Percentiles rank a stretch among this genome's conserved stretches.
These are phyloP conservation scores for Drosophila mojavensis DNA, from an alignment of 1,140 invertebrate species.

Conservation along the genomic window DNA sequence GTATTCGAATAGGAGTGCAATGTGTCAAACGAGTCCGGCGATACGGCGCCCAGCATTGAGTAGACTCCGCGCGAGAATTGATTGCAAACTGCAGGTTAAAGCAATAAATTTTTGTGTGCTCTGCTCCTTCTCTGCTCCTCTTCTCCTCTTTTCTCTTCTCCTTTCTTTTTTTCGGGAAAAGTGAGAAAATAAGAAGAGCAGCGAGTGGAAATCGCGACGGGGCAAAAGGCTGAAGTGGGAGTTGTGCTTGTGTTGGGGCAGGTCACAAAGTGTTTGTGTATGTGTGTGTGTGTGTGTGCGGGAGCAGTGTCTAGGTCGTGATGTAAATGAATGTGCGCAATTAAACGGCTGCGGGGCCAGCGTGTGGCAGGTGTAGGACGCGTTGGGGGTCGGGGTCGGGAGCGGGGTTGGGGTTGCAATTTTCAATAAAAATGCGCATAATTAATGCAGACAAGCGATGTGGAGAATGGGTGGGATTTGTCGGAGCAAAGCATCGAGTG, in stretches of 20 bases:
- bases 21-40: conserved; percentile 96
- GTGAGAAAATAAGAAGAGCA: conserved; percentile 20
- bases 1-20: conserved; percentile 97
- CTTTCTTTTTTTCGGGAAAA: conserved; percentile 79
- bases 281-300: conserved; percentile 6
- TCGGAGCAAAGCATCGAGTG: conserved; percentile 1
- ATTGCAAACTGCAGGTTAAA: conserved; percentile 90
- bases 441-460: conserved; percentile 53
- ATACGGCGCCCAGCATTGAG: conserved; percentile 95
- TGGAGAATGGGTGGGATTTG: not conserved
- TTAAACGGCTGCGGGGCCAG: conserved; percentile 55
- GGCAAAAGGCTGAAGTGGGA: conserved; percentile 17
- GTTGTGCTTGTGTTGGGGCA: conserved; percentile 10
- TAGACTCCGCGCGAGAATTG: conserved; percentile 95
- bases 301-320: conserved; percentile 65
- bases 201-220: conserved; percentile 14
- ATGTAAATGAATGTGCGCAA: conserved; percentile 64
- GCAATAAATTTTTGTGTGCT: conserved; percentile 59
- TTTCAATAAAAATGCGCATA: conserved; percentile 76
- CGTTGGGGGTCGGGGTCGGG: not conserved
- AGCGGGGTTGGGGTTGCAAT: conserved; percentile 44
- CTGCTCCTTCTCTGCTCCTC: not conserved
- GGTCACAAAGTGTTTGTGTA: conserved; percentile 5
- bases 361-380: not conserved
- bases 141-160: not conserved